Evolutionary conservation across 92 coral and sea anemone species (phyloP).

Genomic region (Epizoanthus illoricatus): DNA sequence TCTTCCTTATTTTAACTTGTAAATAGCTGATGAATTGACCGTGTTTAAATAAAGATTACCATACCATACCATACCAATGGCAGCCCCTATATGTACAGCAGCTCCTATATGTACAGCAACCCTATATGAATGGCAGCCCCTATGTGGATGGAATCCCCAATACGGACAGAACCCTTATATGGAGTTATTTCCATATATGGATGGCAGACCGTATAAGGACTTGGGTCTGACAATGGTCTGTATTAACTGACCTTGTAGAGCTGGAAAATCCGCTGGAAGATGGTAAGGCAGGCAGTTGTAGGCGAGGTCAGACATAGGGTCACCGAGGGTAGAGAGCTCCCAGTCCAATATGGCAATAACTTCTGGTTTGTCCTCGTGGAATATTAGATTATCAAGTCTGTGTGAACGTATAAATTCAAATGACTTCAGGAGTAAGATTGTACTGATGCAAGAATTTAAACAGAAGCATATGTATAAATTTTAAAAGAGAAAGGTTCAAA

Average conservation of each 20-base stretch:
- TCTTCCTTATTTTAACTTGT: too few species aligned
- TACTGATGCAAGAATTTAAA: not conserved
- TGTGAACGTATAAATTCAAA: not conserved
- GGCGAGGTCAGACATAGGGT: slow-evolving; percentile 92
- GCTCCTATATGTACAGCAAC: too few species aligned
- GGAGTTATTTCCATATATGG: not conserved
- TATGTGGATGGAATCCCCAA: too few species aligned
- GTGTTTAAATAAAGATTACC: too few species aligned
- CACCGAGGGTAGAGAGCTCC: slow-evolving; percentile 96
- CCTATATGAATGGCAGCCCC: too few species aligned
- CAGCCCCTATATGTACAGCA: too few species aligned
- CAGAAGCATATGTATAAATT: not conserved
- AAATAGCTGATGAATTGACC: too few species aligned
- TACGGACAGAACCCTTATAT: too few species aligned
- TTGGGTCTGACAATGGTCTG: not conserved
- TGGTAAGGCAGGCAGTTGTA: slow-evolving; percentile 90
- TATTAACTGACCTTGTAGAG: slow-evolving; percentile 64
- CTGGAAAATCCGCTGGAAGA: slow-evolving; percentile 79
- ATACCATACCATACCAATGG: too few species aligned
- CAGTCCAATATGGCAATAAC: slow-evolving; percentile 93
- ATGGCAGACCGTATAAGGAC: not conserved
- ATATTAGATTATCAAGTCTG: slow-evolving; percentile 89
- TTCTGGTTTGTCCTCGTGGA: slow-evolving; percentile 84
- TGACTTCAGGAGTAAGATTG: not conserved
- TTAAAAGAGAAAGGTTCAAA: too few species aligned